Evolutionary conservation across 1,140 invertebrate genomes (phyloP), one percentile per base, ranked within the genome.

Genomic region (Bombus pascuorum): DNA sequence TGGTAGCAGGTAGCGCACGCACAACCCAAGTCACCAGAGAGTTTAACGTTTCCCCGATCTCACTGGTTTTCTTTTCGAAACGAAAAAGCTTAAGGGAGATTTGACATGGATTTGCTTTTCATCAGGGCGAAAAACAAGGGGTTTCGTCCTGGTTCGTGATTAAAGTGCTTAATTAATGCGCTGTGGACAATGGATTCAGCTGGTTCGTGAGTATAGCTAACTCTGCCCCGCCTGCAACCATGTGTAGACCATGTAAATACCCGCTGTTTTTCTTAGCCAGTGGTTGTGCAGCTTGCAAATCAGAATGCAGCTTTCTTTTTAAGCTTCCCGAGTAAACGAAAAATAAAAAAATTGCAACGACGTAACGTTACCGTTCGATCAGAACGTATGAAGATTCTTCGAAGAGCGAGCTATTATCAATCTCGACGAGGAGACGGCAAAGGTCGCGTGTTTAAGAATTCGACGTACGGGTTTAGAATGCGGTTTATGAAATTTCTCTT

Each of bases 91-190:
- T 62, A n/a, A 62, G 28, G 57, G n/a, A n/a, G 15, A 22, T 18
- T n/a, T 6, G 42, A 47, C 72, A 34, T 22, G 22, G 28, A 79
- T 72, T 84, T 28, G 66, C 42, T 68, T 76, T 53, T 47, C 72
- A 32, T 68, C 32, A 12, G 37, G 1, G 57, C 34, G 25, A 74
- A 32, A 70, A 70, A 37, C 18, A 73, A 47, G n/a, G 12, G n/a
- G 1, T 70, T 28, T 53, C 28, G 44, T 25, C 13, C 28, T 18
- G 8, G 22, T 8, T 8, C 57, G 59, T 68, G 72, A 83, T 76
- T 68, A 83, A 75, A 68, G 73, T 15, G 72, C 53, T 75, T 76
- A 83, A 83, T 83, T 83, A 76, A 74, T 47, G 59, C 72, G 34
- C 2, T 10, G 34, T 10, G 47, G 18, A 53, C 47, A 53, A 22